phyloP scores from a whole-genome alignment of 2,888 invertebrate species.

The Sclerodermus sp. region DNA sequence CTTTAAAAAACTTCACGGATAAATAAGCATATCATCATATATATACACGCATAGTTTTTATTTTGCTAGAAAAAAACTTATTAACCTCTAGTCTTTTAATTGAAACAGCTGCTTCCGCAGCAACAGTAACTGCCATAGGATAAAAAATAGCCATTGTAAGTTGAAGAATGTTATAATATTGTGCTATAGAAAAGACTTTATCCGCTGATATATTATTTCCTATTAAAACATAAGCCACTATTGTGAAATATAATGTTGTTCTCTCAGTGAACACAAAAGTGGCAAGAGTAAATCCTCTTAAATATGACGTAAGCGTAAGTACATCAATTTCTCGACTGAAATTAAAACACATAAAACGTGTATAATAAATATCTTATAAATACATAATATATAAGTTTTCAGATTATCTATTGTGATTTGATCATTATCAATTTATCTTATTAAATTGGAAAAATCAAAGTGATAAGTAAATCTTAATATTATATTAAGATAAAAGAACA shows the following conservation, averaged over 20 bases:
- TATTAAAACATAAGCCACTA: constrained; percentile 74
- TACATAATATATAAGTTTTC: no score
- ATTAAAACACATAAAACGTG: no score
- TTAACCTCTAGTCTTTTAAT: constrained; percentile 66
- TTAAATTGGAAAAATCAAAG: no score
- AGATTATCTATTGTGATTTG: no score
- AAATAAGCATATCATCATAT: no score
- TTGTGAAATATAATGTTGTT: constrained; percentile 78
- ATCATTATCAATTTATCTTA: no score
- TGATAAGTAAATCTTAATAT: no score
- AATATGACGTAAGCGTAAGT: constrained; percentile 68
- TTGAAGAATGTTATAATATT: constrained; percentile 76
- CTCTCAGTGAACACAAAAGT: constrained; percentile 80
- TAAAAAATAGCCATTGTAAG: constrained; percentile 68
- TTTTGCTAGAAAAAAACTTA: no score
- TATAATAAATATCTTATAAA: no score
- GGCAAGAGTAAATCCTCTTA: constrained; percentile 68
- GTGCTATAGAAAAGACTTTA: constrained; percentile 75
- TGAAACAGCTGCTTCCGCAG: constrained; percentile 69
- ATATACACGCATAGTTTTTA: no score
- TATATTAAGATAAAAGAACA: no score
- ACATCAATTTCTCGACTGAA: constrained; percentile 71
- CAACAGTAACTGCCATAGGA: constrained; percentile 64
- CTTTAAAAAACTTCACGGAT: no score
- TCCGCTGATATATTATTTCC: constrained; percentile 62